phyloP scores from a whole-genome alignment of 2,113 vertebrate species.

The Pedionomus torquatus region DNA sequence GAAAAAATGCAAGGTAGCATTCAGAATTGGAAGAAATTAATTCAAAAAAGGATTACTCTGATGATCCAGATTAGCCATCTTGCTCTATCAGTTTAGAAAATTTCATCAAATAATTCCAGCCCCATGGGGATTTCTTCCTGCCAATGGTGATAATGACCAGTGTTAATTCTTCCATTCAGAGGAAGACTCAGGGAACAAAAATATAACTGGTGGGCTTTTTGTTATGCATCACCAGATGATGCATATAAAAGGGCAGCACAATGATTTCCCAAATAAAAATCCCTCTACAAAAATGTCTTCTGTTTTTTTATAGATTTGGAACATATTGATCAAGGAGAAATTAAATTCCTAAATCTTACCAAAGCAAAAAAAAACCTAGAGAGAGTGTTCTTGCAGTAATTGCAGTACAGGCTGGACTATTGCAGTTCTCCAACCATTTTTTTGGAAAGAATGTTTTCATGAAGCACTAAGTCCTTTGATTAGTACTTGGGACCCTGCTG shows the following conservation, averaged over 20 bases:
- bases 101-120: not conserved
- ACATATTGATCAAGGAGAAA: not conserved
- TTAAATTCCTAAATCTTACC: not conserved
- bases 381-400: not conserved
- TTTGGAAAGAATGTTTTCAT: not conserved
- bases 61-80: not conserved
- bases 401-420: not conserved
- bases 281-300: not conserved
- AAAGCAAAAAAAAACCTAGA: too few species aligned
- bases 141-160: not conserved
- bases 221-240: not conserved
- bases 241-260: not conserved
- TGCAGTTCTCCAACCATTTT: not conserved
- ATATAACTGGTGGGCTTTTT: not conserved
- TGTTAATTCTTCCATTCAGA: not conserved
- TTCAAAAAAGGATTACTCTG: not conserved
- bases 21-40: not conserved
- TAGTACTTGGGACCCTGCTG: not conserved
- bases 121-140: not conserved
- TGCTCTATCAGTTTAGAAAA: not conserved
- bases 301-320: not conserved
- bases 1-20: not conserved
- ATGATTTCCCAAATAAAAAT: not conserved
- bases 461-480: not conserved
- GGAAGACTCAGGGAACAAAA: not conserved